Conservation (phyloP, 2,888 invertebrate species). For the Erynnis tages region DNA sequence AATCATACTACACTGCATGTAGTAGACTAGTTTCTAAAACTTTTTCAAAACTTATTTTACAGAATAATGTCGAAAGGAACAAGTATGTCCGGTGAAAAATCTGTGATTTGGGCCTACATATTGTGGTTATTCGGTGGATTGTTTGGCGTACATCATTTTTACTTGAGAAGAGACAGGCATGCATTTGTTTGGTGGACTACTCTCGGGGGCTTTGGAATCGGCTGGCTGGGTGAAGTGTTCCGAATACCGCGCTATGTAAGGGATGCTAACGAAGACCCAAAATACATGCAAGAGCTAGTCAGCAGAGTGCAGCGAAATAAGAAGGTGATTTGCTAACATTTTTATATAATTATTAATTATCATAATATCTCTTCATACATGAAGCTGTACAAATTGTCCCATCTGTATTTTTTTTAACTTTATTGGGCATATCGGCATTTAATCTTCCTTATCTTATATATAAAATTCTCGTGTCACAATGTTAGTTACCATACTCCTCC, state of each 20-base stretch:
- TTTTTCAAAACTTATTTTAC: constrained; percentile 16
- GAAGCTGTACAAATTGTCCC: no score
- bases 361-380: no score
- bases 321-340: constrained; percentile 82
- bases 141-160: constrained; percentile 95
- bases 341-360: no score
- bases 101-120: constrained; percentile 87
- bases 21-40: not conserved
- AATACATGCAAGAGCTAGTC: constrained; percentile 84
- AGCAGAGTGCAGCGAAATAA: constrained; percentile 81
- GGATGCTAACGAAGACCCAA: constrained; percentile 89
- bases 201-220: constrained; percentile 92
- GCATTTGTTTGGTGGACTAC: constrained; percentile 95
- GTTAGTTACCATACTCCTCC: no score
- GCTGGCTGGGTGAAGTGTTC: constrained; percentile 93
- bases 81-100: constrained; percentile 68
- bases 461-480: no score
- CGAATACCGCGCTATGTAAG: constrained; percentile 92
- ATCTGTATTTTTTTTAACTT: no score
- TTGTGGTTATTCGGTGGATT: constrained; percentile 94
- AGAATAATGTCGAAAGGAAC: constrained; percentile 40
- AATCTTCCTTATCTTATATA: no score
- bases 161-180: constrained; percentile 92
- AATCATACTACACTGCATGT: no score
- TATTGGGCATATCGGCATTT: no score